Evolutionary conservation across 2,113 vertebrate species (phyloP).

Genomic region (Pedetes capensis): DNA sequence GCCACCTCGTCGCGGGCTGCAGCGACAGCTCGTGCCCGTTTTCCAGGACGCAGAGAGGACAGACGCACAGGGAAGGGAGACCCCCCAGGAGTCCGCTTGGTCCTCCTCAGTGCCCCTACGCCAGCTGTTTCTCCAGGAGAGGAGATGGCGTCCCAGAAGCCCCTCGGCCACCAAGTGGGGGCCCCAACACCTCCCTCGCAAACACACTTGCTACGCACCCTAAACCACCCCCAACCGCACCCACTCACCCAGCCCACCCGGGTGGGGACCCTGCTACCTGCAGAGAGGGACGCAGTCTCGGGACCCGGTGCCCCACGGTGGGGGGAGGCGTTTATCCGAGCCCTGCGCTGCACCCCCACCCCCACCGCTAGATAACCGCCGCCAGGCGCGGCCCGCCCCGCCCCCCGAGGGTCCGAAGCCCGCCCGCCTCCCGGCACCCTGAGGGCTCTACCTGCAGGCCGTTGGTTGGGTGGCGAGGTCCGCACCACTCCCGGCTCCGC

Average conservation of each 20-base stretch:
- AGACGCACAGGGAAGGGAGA: background rate
- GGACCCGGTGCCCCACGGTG: background rate
- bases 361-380: rapidly evolving
- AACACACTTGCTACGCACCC: background rate
- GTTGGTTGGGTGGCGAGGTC: conserved; percentile 57
- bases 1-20: background rate
- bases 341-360: background rate
- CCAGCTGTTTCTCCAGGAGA: background rate
- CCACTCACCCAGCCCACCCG: background rate
- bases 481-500: conserved; percentile 69
- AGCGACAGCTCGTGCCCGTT: background rate
- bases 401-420: background rate
- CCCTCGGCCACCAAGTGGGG: background rate
- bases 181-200: background rate
- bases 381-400: background rate
- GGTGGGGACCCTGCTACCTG: background rate
- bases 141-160: background rate
- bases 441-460: conserved; percentile 71
- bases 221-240: background rate
- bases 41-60: background rate
- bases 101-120: background rate
- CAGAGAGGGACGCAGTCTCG: background rate
- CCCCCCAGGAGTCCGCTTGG: background rate
- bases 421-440: too few relatives aligned
- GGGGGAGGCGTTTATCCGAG: background rate